A percentile compares a stretch with the other conserved stretches of the same genome.
These are phyloP conservation scores for Capromys pilorides DNA, from an alignment of 2,797 vertebrate genomes.

Conservation along the genomic window DNA sequence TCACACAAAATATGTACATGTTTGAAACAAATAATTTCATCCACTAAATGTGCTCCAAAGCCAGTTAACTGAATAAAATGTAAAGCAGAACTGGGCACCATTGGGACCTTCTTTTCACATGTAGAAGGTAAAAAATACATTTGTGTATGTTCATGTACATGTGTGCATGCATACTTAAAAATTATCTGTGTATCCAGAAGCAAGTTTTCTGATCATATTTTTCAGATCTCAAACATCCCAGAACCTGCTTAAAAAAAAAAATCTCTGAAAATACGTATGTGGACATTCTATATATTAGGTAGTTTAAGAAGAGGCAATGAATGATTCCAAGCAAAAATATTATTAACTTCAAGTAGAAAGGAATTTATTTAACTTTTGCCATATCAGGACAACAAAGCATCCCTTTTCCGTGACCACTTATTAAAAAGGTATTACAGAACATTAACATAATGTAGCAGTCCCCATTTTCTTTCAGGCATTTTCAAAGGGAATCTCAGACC, in stretches of 20 bases:
- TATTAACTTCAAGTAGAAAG: constrained; percentile 79
- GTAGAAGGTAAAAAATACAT: not conserved
- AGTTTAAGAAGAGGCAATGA: constrained; percentile 68
- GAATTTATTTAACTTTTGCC: constrained; percentile 87
- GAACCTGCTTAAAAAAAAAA: not conserved
- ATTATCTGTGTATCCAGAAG: constrained; percentile 12
- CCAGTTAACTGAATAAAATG: constrained; percentile 55
- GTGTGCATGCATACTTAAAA: not conserved
- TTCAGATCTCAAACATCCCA: constrained; percentile 2
- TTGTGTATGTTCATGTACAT: not conserved
- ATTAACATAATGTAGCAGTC: constrained; percentile 88
- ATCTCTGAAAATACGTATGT: constrained; percentile 29
- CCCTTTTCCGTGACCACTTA: constrained; percentile 84
- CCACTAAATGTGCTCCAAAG: constrained; percentile 38
- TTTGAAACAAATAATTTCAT: constrained; percentile 58
- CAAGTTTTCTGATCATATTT: constrained; percentile 23
- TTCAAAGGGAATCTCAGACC: constrained; percentile 86
- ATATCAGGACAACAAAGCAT: constrained; percentile 85
- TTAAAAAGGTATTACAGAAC: constrained; percentile 84
- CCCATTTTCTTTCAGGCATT: constrained; percentile 85
- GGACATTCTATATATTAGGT: not conserved
- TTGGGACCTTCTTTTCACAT: constrained; percentile 27
- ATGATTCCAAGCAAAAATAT: constrained; percentile 84
- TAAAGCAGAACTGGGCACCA: constrained; percentile 20
- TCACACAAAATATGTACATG: constrained; percentile 68